Base-by-base conservation (phyloP, 2,113 vertebrate genomes). In the Origma solitaria region DNA sequence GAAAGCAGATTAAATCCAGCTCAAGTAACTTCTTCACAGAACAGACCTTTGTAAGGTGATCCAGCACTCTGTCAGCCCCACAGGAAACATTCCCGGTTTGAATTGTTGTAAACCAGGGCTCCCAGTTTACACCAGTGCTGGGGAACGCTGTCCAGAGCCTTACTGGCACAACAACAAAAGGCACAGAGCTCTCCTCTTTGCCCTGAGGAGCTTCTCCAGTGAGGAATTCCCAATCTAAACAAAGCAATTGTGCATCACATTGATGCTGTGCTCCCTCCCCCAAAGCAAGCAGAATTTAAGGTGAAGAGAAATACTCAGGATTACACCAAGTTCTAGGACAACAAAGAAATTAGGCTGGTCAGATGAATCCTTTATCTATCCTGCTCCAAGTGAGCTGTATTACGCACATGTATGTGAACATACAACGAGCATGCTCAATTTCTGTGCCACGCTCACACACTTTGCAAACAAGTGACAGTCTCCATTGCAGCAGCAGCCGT, bases 191-290 rank as follows among this genome's bases (percentile, higher is more conserved):
- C 79, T 81, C 71, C 57, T 51, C 79, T 69, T 51, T 28, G 19
- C 79, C 71, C 79, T 2, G 2, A 58, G 66, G 82, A 94, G 38
- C 70, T 87, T 15, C 76, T 73, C 50, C 30, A 8, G 4, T 22
- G 51, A 92, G 75, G 84, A 96, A 94, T 90, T 95, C 82, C 75
- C 79, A 90, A 30, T 56, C 88, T 62, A 88, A 94, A 94, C 95
- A 94, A 97, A 88, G 60, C 58, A 88, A 73, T 16, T 5, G 6
- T 38, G 75, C 79, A 38, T 78, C n/a, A 10, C 40, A 18, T 42
- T 35, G 50, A 16, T 40, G 42, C 35, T 2, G 12, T 28, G 42
- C 38, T 90, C 86, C 91, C 56, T 92, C 56, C 68, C 69, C 68
- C 68, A 90, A 44, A 86, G 80, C 86, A 83, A 95, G 60, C 60